Base-by-base conservation (phyloP, 2,888 invertebrate species). In the Crocallis elinguaria region DNA sequence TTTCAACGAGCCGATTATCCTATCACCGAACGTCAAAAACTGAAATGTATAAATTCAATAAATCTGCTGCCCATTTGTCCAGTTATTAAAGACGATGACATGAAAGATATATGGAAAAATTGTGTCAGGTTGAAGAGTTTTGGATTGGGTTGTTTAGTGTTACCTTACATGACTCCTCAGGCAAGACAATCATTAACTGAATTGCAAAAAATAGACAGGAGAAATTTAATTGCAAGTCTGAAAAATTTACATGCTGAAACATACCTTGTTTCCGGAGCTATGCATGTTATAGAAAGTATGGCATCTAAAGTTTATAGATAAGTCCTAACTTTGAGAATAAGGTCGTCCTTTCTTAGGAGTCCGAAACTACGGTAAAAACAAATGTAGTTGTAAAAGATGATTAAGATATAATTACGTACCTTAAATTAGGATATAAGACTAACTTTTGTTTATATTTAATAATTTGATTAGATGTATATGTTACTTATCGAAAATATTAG, bases 1-100 rank as follows among this genome's bases (percentile, higher is more conserved):
- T 92, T 92, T 57, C 85, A 88, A 77, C 77, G 77, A 6, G 90
- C 91, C 1, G 92, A 92, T 67, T 87, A 88, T 63, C 92, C 92
- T 23, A 85, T 92, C 41, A 89, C 89, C 27, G 91, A 88, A 58
- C 81, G 82, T 21, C 92, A 92, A 70, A 88, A 80, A 69, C 58
- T 62, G 0, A 87, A 86, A 61, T 92, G 92, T 71, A 66, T 90
- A 21, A 85, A 84, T 60, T 81, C 84, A 44, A 72, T 92, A 51
- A 92, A 90, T 75, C 73, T 91, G 48, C 72, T 92, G 54, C 90
- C 91, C 1, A 67, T 86, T 25, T 92, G 92, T 62, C 88, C 91
- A 29, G 73, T 86, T 29, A 79, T 88, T 33, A 86, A 84, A 68
- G 88, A 89, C 68, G 85, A 87, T 51, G 91, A 91, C 66, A 75